Percentiles rank a stretch among this genome's conserved stretches.
phyloP scores from a whole-genome alignment of 2,888 invertebrate species.

The Helleia helle region DNA sequence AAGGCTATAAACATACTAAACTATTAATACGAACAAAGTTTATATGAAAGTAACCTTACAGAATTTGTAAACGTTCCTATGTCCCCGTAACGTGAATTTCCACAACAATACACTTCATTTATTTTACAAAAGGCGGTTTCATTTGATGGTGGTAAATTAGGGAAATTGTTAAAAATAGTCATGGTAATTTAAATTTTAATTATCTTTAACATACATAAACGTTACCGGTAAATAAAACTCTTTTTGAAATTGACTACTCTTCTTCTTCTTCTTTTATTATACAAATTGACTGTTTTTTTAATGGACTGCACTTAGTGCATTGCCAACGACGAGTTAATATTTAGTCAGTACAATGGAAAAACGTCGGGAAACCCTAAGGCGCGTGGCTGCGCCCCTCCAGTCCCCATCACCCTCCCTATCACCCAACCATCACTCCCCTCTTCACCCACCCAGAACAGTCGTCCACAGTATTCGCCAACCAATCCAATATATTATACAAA shows the following conservation, averaged over 20 bases:
- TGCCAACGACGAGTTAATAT: too few species aligned
- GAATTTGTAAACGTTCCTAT: conserved; percentile 72
- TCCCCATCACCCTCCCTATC: too few species aligned
- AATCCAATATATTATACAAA: too few species aligned
- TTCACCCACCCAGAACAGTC: too few species aligned
- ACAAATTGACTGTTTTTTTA: conserved; percentile 1
- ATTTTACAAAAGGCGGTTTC: conserved; percentile 77
- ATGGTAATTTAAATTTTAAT: conserved; percentile 32
- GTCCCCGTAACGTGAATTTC: conserved; percentile 71
- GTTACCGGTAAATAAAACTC: conserved; percentile 23
- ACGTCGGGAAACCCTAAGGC: too few species aligned
- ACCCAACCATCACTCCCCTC: too few species aligned
- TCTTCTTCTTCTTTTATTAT: too few species aligned
- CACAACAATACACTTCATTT: conserved; percentile 76
- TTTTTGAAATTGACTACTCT: conserved; percentile 2
- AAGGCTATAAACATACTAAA: neutral
- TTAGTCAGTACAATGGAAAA: too few species aligned
- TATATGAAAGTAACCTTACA: conserved; percentile 56
- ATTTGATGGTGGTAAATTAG: conserved; percentile 60
- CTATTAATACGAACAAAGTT: conserved; percentile 4
- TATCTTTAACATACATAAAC: conserved; percentile 11
- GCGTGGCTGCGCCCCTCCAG: too few species aligned
- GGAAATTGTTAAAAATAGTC: conserved; percentile 69
- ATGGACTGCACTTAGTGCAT: too few species aligned
- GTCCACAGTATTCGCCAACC: too few species aligned